Base-by-base conservation (phyloP, 2,113 vertebrate species). In the Rostratula benghalensis region DNA sequence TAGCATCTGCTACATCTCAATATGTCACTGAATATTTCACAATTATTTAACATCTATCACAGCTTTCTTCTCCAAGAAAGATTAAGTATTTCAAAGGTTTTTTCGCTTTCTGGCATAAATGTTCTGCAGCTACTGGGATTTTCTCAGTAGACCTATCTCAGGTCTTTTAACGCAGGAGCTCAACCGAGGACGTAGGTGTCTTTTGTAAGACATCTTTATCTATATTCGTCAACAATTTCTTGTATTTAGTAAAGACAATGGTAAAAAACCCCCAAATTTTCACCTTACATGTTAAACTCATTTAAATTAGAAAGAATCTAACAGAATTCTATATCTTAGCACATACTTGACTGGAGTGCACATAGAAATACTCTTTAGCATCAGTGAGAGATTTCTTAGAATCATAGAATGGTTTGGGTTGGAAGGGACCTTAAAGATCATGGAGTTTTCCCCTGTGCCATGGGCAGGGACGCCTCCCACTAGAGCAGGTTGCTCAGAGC, bases 21-120 rank as follows among this genome's bases (percentile, higher is more conserved):
- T 94, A 92, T 94, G 77, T 77, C 91, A 82, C 83, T 82, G 91
- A 93, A 89, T 95, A 91, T 93, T 95, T 95, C 91, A 94, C 89
- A 89, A 93, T 94, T 94, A 84, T 87, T 95, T 95, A 95, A 93
- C 91, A 94, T 93, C 73, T 91, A 89, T 87, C 81, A 89, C 89
- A 97, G 87, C 25, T 93, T 90, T 80, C 93, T 93, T 82, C 50
- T 67, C 46, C 50, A 76, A 54, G 61, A 87, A 85, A 68, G 31
- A 80, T 37, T 31, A 91, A 76, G 57, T 65, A 69, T 80, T 89
- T 73, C 9, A n/a, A 68, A 85, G 63, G 43, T 43, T 13, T 89
- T 41, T 61, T 90, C 87, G 48, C 14, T 35, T 92, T 71, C 33
- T 73, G 85, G 25, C 5, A 10, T 73, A 89, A 76, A 82, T 35